Conservation (phyloP, 2,888 invertebrate species). For the Himalopsyche kuldschensis region DNA sequence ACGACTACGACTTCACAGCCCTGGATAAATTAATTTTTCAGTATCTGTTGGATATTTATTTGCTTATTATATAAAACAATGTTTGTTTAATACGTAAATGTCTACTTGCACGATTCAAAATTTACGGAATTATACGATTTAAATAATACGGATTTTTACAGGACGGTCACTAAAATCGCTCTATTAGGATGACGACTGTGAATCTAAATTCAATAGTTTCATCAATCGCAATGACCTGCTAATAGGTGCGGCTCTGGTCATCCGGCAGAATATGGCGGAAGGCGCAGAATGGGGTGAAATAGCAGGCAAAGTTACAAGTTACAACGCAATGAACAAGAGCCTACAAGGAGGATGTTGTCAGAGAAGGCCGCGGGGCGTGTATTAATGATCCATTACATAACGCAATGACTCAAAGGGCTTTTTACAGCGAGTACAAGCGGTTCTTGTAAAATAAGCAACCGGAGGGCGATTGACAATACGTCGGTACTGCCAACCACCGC, state of each 20-base stretch:
- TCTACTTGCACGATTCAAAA: too few species aligned
- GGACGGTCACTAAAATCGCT: too few species aligned
- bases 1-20: too few species aligned
- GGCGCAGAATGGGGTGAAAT: not conserved
- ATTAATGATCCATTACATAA: constrained; percentile 25
- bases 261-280: not conserved
- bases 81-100: too few species aligned
- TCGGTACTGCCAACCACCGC: not conserved
- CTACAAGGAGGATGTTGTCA: not conserved
- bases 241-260: not conserved
- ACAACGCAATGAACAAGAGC: not conserved
- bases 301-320: not conserved
- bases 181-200: too few species aligned
- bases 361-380: constrained; percentile 11
- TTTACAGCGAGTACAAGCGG: constrained; percentile 21
- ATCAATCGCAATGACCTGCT: too few species aligned
- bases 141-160: not conserved
- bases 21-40: too few species aligned
- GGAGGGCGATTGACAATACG: not conserved
- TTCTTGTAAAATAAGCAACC: constrained; percentile 20
- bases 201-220: too few species aligned
- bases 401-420: constrained; percentile 21
- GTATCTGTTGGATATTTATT: too few species aligned
- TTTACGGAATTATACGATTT: not conserved
- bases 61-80: too few species aligned